phyloP scores from a whole-genome alignment of 2,113 vertebrate species.

The Oxyura jamaicensis region DNA sequence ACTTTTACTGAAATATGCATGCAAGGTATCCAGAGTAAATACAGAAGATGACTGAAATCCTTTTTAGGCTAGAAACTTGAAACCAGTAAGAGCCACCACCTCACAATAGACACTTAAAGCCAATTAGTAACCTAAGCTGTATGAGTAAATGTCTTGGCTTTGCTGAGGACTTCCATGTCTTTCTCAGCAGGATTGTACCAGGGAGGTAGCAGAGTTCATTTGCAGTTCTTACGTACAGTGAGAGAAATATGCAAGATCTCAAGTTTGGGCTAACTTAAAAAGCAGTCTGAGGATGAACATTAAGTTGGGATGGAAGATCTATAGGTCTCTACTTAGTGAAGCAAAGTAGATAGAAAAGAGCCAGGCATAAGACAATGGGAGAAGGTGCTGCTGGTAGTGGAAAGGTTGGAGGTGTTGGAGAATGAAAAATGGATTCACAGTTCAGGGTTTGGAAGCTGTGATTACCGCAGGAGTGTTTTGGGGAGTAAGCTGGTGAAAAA shows the following conservation, averaged over 20 bases:
- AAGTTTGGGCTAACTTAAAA: background rate
- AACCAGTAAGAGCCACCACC: background rate
- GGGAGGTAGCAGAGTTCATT: background rate
- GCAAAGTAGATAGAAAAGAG: background rate
- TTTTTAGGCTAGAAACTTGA: background rate
- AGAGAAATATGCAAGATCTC: background rate
- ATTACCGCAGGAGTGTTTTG: background rate
- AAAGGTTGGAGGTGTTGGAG: background rate
- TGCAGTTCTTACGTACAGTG: background rate
- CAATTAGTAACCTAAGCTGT: background rate
- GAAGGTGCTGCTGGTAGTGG: too few species aligned
- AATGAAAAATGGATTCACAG: background rate
- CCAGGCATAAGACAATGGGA: background rate
- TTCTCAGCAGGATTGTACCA: background rate
- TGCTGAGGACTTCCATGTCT: background rate
- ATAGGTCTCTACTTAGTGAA: background rate
- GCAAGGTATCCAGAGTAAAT: constrained; percentile 2
- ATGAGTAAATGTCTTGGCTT: background rate
- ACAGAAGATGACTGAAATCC: background rate
- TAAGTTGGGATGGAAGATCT: background rate
- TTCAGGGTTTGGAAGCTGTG: background rate
- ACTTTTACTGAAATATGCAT: background rate
- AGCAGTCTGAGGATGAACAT: background rate
- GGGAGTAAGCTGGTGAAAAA: background rate
- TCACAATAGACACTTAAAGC: background rate